These are phyloP conservation scores for Potamarius usumacintae DNA, from an alignment of 2,113 vertebrate genomes.

Conservation along the genomic window DNA sequence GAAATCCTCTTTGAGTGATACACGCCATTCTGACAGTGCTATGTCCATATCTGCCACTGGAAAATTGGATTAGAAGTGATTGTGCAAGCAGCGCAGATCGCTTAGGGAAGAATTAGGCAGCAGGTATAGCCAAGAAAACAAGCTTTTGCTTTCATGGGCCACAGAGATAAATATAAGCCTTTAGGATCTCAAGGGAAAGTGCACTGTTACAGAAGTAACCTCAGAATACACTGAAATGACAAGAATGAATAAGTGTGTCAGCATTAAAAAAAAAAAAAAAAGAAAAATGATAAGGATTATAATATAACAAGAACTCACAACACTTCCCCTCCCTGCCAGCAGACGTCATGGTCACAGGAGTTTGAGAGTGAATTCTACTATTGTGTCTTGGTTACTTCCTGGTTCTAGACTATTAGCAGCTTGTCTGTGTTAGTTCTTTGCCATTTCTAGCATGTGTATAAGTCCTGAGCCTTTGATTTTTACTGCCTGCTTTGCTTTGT, in stretches of 20 bases:
- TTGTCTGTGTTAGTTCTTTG: no score
- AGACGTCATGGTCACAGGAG: background rate
- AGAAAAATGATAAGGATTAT: background rate
- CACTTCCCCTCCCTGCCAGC: background rate
- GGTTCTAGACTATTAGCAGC: no score
- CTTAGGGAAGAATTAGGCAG: constrained; percentile 19
- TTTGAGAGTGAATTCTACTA: no score
- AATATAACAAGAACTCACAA: background rate
- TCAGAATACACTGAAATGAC: background rate
- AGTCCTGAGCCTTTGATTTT: no score
- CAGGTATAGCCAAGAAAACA: background rate
- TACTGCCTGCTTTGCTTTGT: no score
- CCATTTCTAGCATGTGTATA: no score
- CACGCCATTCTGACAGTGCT: background rate
- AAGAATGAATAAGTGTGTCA: background rate
- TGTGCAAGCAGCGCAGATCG: background rate
- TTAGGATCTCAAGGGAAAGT: background rate
- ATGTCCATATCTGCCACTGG: background rate
- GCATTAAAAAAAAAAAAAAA: background rate
- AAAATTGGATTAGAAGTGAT: constrained; percentile 35
- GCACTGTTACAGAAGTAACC: background rate
- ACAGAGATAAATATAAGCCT: background rate
- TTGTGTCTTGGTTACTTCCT: no score
- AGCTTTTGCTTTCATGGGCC: background rate
- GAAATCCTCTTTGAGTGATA: constrained; percentile 18